Evolutionary conservation across 1,140 invertebrate species (phyloP).

Genomic region (Coenobita brevimanus): DNA sequence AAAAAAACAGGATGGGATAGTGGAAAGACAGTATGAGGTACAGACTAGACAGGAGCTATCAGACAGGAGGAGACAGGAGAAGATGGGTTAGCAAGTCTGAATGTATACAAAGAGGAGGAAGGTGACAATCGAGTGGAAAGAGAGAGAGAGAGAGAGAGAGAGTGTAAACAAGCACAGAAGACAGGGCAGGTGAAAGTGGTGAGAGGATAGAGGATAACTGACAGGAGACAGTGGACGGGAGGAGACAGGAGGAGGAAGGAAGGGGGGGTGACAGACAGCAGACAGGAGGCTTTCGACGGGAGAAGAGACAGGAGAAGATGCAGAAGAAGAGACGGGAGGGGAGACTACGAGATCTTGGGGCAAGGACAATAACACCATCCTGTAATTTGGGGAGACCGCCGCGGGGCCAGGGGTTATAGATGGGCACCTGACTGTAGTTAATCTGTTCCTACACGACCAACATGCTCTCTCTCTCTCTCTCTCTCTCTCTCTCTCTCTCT

Average conservation of each 20-base stretch:
- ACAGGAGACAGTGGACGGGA: not conserved
- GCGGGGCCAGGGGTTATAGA: no score
- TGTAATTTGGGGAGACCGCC: not conserved
- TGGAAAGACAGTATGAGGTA: not conserved
- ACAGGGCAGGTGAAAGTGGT: not conserved
- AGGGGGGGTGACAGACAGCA: not conserved
- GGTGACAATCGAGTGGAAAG: not conserved
- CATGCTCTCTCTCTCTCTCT: no score
- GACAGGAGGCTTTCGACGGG: no score
- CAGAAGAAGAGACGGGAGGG: not conserved
- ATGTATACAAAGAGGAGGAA: not conserved
- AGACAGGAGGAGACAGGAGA: not conserved
- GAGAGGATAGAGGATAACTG: not conserved
- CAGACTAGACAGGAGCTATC: not conserved
- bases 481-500: no score
- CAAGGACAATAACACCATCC: not conserved
- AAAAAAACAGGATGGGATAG: not conserved
- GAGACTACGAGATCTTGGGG: not conserved
- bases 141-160: conserved; percentile 2
- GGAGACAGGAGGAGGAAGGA: not conserved
- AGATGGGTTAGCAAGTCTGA: not conserved
- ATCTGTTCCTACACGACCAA: no score
- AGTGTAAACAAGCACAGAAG: not conserved
- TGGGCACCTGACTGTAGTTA: no score
- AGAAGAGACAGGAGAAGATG: no score